Evolutionary conservation across 2,888 invertebrate species (phyloP).

Genomic region (Malacosoma neustria): DNA sequence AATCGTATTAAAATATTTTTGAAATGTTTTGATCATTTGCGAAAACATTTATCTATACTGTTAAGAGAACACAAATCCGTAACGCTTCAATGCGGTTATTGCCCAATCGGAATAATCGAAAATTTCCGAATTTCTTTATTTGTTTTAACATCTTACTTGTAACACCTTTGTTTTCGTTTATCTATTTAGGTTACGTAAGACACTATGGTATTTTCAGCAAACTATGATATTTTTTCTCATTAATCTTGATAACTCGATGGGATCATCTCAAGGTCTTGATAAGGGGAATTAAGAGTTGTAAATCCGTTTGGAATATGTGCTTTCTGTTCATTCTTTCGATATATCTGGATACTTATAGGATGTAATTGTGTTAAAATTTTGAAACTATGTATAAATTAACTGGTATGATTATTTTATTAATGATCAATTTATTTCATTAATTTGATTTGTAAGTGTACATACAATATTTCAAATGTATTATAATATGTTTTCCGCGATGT

Average conservation of each 20-base stretch:
- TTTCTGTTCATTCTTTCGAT: not conserved
- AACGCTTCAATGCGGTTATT: too few relatives aligned
- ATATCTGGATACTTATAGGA: too few relatives aligned
- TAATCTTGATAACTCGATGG: constrained; percentile 57
- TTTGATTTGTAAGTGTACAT: too few relatives aligned
- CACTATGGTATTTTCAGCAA: constrained; percentile 9
- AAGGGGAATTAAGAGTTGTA: constrained; percentile 30
- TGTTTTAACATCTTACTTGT: not conserved
- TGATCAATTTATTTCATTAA: too few relatives aligned
- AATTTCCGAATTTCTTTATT: not conserved
- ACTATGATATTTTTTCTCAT: constrained; percentile 27
- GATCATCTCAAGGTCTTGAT: constrained; percentile 57
- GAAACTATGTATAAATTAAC: too few relatives aligned
- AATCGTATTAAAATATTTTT: not conserved
- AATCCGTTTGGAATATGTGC: not conserved
- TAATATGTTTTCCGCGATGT: not conserved
- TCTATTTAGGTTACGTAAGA: not conserved
- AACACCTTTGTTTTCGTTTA: not conserved
- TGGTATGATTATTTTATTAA: too few relatives aligned
- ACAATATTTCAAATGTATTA: too few relatives aligned
- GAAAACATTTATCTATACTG: too few relatives aligned
- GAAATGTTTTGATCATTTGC: too few relatives aligned
- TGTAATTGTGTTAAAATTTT: too few relatives aligned
- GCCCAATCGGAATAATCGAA: too few relatives aligned
- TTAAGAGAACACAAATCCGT: too few relatives aligned